phyloP scores from a whole-genome alignment of 1,140 invertebrate genomes.

The Pinna nobilis region DNA sequence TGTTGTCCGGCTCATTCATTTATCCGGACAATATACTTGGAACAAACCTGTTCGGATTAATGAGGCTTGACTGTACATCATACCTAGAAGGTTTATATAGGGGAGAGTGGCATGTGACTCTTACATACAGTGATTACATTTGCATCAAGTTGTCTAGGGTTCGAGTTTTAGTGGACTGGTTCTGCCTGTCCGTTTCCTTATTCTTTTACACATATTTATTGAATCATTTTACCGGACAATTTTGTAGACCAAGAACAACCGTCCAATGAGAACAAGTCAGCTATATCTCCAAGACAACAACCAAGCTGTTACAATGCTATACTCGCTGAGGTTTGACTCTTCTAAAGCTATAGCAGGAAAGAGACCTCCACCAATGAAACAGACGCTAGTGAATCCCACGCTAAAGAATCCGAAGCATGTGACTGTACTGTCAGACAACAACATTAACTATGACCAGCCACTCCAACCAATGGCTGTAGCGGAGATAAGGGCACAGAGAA shows the following conservation, averaged over 20 bases:
- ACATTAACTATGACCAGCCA: constrained; percentile 90
- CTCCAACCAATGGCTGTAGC: constrained; percentile 90
- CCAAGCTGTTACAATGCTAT: constrained; percentile 82
- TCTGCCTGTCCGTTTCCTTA: no score
- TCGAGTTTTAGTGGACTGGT: no score
- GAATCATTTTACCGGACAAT: no score
- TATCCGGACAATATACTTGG: no score
- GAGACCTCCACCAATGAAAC: constrained; percentile 84
- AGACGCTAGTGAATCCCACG: constrained; percentile 80
- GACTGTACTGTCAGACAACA: constrained; percentile 86
- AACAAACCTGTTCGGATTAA: no score
- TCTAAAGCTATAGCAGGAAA: constrained; percentile 82
- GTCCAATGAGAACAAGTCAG: constrained; percentile 87
- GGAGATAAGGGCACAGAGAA: constrained; percentile 86
- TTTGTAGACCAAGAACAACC: constrained; percentile 80
- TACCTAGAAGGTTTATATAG: no score
- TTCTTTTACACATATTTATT: no score
- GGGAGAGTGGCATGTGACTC: no score
- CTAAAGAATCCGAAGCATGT: constrained; percentile 90
- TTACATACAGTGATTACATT: no score
- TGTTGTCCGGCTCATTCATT: no score
- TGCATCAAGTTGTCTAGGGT: no score
- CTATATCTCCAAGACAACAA: constrained; percentile 90
- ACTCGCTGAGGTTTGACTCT: constrained; percentile 85
- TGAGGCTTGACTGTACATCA: no score